A percentile compares a stretch with the other conserved stretches of the same genome.
Conservation (phyloP, 2,888 invertebrate genomes). For the Holacanthella duospinosa region DNA sequence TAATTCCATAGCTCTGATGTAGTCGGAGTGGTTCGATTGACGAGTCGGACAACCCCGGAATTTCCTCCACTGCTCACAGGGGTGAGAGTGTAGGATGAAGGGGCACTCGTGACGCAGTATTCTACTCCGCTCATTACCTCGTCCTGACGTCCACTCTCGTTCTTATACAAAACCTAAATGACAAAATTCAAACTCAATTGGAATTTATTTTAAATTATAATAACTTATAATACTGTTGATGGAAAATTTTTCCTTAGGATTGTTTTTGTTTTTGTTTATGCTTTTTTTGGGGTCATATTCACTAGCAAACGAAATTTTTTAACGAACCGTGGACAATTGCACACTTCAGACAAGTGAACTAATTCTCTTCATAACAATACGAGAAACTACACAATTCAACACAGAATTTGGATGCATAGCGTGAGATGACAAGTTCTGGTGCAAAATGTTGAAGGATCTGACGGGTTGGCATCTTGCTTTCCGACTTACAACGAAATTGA, state of each 20-base stretch:
- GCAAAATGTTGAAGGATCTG: too few species aligned
- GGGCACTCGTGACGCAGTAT: neutral
- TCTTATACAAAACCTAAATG: slow-evolving; percentile 31
- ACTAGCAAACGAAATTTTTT: too few species aligned
- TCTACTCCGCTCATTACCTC: neutral
- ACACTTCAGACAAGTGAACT: too few species aligned
- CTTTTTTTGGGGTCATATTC: too few species aligned
- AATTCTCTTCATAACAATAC: too few species aligned
- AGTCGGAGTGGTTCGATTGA: slow-evolving; percentile 4
- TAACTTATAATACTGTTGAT: neutral
- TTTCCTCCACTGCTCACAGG: neutral
- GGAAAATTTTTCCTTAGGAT: neutral
- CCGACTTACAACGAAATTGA: too few species aligned
- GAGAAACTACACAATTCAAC: too few species aligned
- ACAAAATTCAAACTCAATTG: neutral
- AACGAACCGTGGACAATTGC: too few species aligned
- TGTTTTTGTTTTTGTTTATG: neutral
- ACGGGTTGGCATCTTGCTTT: too few species aligned
- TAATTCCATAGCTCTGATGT: slow-evolving; percentile 22
- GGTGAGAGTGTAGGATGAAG: slow-evolving; percentile 1
- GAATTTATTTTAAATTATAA: neutral
- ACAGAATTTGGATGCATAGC: too few species aligned
- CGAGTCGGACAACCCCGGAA: neutral
- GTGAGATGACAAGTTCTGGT: too few species aligned
- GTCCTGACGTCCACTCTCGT: neutral